Conservation (phyloP, 2,797 vertebrate species). For the Acanthornis magna region DNA sequence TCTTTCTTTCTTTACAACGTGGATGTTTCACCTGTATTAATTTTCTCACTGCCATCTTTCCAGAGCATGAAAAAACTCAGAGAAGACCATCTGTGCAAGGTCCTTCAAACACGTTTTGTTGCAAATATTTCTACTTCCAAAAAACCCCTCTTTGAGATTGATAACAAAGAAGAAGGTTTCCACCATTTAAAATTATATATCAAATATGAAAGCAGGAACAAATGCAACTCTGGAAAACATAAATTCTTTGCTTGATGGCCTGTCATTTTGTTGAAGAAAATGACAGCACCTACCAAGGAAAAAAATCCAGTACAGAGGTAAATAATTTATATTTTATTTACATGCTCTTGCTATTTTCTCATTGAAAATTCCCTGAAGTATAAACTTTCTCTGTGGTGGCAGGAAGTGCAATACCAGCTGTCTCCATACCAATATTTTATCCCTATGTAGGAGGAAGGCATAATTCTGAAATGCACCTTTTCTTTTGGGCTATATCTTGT, state of each 20-base stretch:
- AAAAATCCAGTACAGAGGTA: background rate
- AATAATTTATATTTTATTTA: slow-evolving; percentile 26
- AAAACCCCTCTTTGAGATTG: background rate
- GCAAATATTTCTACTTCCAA: background rate
- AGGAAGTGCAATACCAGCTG: background rate
- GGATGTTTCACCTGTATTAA: background rate
- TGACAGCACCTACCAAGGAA: background rate
- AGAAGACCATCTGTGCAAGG: background rate
- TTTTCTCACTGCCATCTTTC: background rate
- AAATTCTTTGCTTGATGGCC: background rate
- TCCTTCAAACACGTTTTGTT: background rate
- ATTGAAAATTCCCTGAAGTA: background rate
- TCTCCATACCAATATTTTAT: background rate
- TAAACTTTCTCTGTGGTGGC: background rate
- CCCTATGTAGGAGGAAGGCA: background rate
- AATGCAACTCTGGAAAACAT: background rate
- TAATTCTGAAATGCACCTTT: background rate
- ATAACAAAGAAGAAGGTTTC: background rate
- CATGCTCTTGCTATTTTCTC: background rate
- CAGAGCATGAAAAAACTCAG: background rate
- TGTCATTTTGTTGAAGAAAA: slow-evolving; percentile 12
- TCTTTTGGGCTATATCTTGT: background rate
- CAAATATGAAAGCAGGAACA: background rate
- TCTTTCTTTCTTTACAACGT: background rate
- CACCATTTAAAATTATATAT: background rate